Percentiles rank a stretch among this genome's conserved stretches.
Conservation (phyloP, 2,888 invertebrate genomes). For the Spodoptera exigua region DNA sequence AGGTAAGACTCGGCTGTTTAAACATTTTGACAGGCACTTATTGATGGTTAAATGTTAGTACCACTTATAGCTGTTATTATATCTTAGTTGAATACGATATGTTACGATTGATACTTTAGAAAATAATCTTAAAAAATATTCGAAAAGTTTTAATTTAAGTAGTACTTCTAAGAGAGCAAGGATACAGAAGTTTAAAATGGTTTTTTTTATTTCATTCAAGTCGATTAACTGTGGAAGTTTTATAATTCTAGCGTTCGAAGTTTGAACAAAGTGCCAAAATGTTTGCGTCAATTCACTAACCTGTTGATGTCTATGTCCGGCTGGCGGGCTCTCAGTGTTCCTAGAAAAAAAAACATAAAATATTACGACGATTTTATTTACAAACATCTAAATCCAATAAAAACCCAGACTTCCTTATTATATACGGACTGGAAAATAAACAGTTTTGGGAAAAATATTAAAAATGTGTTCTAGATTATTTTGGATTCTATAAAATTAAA, state of each 20-base stretch:
- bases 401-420: background rate
- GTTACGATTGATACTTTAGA: background rate
- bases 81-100: background rate
- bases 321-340: conserved; percentile 72
- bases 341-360: conserved; percentile 65
- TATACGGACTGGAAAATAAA: background rate
- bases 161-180: conserved; percentile 3
- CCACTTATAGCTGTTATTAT: conserved; percentile 28
- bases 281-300: conserved; percentile 70
- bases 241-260: conserved; percentile 7
- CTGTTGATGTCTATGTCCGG: conserved; percentile 80
- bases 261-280: conserved; percentile 59
- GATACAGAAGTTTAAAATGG: background rate
- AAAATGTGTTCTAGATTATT: no score
- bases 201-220: background rate
- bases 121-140: conserved; percentile 2
- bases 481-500: no score
- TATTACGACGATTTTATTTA: conserved; percentile 8
- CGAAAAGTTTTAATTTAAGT: no score
- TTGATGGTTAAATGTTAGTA: conserved; percentile 38
- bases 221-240: background rate
- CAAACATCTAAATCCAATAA: conserved; percentile 2
- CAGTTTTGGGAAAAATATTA: no score
- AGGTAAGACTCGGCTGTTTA: conserved; percentile 60
- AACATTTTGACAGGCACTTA: conserved; percentile 64